A percentile compares a stretch with the other conserved stretches of the same genome.
phyloP scores from a whole-genome alignment of 2,888 invertebrate species.

The Rotaria sp. region DNA sequence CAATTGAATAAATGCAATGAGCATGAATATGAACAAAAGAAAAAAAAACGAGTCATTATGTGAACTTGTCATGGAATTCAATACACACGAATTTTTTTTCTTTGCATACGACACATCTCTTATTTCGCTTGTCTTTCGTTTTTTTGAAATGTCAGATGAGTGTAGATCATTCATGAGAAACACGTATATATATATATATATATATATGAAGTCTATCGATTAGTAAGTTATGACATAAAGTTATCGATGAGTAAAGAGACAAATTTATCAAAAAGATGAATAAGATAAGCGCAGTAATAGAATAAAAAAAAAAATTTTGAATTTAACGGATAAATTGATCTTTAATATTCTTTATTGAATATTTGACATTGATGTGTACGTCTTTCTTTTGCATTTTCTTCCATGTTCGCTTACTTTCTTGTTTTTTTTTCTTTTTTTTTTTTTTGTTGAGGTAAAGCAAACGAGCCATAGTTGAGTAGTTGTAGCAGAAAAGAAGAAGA shows the following conservation, averaged over 20 bases:
- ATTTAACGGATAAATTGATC: neutral
- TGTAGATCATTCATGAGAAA: neutral
- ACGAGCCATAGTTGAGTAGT: neutral
- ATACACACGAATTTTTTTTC: neutral
- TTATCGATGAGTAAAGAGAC: neutral
- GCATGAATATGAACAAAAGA: neutral
- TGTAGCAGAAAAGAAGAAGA: neutral
- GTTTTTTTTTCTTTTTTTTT: neutral
- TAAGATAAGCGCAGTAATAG: neutral
- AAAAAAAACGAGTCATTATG: slow-evolving; percentile 21
- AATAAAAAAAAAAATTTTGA: neutral
- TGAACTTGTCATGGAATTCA: neutral
- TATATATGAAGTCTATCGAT: neutral
- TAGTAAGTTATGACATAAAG: neutral
- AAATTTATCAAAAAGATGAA: neutral
- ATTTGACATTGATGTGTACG: neutral
- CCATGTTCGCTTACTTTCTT: neutral
- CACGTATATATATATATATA: neutral
- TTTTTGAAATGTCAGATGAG: neutral
- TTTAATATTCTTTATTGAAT: neutral
- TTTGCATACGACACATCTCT: neutral
- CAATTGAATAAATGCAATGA: slow-evolving; percentile 3
- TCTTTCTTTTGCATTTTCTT: neutral
- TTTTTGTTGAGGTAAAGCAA: neutral
- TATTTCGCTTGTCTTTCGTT: neutral